phyloP scores from a whole-genome alignment of 2,888 invertebrate genomes.

The Chirona hameri region DNA sequence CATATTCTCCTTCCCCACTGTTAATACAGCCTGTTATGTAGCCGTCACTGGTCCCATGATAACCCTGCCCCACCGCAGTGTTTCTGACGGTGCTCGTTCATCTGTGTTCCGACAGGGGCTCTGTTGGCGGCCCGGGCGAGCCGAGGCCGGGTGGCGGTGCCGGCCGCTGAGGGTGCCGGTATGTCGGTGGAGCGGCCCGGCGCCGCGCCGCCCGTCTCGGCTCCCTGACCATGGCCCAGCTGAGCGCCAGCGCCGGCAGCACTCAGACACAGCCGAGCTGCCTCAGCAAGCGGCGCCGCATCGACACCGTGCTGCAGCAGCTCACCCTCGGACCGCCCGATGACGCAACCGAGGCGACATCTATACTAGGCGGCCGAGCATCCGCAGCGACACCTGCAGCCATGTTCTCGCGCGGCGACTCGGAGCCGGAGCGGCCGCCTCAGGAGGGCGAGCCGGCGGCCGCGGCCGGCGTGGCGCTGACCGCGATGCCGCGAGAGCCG shows the following conservation, averaged over 20 bases:
- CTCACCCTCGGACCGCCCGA: neutral
- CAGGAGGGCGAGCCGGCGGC: conserved; percentile 29
- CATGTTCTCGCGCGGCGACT: neutral
- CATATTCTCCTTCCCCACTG: too few relatives aligned
- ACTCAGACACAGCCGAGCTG: conserved; percentile 11
- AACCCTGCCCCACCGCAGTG: too few relatives aligned
- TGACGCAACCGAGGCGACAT: neutral
- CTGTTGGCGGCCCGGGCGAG: neutral
- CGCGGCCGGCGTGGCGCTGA: neutral
- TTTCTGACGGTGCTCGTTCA: too few relatives aligned
- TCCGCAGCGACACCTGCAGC: neutral
- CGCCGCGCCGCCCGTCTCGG: neutral
- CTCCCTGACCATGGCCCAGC: conserved; percentile 3
- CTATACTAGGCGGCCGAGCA: neutral
- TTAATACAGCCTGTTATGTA: too few relatives aligned
- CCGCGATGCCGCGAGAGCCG: neutral
- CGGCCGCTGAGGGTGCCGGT: neutral
- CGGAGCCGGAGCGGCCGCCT: neutral
- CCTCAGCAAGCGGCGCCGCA: neutral
- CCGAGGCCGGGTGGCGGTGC: neutral
- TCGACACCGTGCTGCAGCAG: neutral
- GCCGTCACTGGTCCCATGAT: too few relatives aligned
- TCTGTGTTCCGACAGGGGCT: too few relatives aligned
- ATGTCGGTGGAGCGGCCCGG: neutral
- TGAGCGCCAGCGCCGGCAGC: conserved; percentile 9